Evolutionary conservation across 2,888 invertebrate species (phyloP), one percentile per base, ranked within the genome.

Genomic region (Lasioglossum morio): DNA sequence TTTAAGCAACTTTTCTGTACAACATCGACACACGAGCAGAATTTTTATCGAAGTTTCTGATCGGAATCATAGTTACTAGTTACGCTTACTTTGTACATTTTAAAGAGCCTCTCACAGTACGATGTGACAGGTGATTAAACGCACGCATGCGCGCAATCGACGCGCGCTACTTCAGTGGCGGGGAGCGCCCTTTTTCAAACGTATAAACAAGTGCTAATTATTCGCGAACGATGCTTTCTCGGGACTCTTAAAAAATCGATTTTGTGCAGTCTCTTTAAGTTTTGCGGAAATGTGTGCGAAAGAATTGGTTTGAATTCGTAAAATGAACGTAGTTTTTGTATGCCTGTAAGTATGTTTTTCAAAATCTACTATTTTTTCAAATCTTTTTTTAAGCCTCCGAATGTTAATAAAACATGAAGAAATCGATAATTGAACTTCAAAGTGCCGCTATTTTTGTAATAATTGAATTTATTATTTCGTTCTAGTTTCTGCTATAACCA

Each of bases 101-200:
- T n/a, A 34, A 82, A 66, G 27, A 72, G 72, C 46, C 7, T 46
- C 69, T 57, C 30, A n/a, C 8, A 19, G 37, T 7, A 27, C 66
- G 30, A 30, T 43, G 48, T 48, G 27, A 34, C 14, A 53, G 72
- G 5, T 27, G 72, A 76, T 63, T 57, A 46, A 37, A 16, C 2
- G 2, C 23, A n/a, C 85, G 85, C 85, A 77, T 79, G 83, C 83
- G 79, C 34, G 10, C 14, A 4, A 3, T 16, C 30, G 30, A 37
- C 76, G 83, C 83, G 79, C 82, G 63, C 53, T 60, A 57, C 37
- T 80, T 10, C 23, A 43, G 19, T 30, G 8, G 27, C 30, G 10
- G 40, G n/a, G 37, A 34, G 79, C 72, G 78, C 46, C 16, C 34
- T 19, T 30, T 72, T 82, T 82, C 27, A n/a, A 72, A 85, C 37